These are phyloP conservation scores for Nettapus auritus DNA, from an alignment of 2,113 vertebrate species.

Conservation along the genomic window DNA sequence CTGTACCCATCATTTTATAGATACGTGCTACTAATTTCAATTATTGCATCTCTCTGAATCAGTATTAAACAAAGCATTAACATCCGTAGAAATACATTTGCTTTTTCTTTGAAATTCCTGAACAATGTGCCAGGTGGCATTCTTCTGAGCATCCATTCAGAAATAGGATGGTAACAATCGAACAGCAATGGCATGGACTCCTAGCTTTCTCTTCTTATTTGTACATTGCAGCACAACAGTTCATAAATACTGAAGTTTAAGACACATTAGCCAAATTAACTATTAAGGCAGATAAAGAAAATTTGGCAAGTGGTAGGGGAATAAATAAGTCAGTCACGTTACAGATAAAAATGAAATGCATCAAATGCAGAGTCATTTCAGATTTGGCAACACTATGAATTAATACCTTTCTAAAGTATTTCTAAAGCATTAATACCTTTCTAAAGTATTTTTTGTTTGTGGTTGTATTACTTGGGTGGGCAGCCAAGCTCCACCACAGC, in stretches of 20 bases:
- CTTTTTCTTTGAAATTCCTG: neutral
- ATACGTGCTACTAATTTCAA: neutral
- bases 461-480: no score
- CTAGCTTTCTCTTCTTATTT: neutral
- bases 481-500: no score
- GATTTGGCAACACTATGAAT: neutral
- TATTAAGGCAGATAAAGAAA: neutral
- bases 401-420: neutral
- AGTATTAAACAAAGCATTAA: neutral
- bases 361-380: neutral
- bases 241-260: neutral
- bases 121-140: neutral
- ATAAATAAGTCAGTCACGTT: neutral
- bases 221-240: neutral
- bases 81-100: neutral
- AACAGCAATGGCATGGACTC: neutral
- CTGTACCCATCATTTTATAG: neutral
- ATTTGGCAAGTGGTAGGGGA: neutral
- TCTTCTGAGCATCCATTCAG: neutral
- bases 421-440: neutral
- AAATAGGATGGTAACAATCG: neutral
- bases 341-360: neutral
- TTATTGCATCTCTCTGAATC: neutral
- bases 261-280: neutral
- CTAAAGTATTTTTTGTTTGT: neutral